Base-by-base conservation (phyloP, 2,888 invertebrate genomes). In the Dynastes hyllus region DNA sequence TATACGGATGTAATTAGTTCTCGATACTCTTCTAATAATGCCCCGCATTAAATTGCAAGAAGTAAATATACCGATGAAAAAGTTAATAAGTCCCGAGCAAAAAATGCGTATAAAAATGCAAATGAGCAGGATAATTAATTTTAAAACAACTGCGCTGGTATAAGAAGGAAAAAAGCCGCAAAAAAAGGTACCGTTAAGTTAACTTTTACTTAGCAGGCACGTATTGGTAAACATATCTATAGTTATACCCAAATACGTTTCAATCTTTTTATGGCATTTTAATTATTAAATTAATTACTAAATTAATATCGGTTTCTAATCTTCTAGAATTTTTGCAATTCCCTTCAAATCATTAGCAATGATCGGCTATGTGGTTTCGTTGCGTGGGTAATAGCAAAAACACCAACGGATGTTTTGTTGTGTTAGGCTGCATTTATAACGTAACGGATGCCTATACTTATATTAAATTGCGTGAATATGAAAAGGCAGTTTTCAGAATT, bases 51-150 rank as follows among this genome's bases (percentile, higher is more conserved):
- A 8, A 58, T 16, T 8, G 55, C 16, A 58, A 22, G 55, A 58
- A 58, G 22, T 58, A 45, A 8, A 58, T 58, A n/a, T 58, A 8
- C 55, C n/a, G n/a, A 58, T 58, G 11, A 22, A 22, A 58, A 58
- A 58, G 16, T 58, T 58, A 58, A 58, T 22, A 58, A 58, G 55
- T 58, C 5, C 4, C 16, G 1, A 5, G 8, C 16, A 65, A 65
- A 65, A 65, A 65, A 32, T 65, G 13, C 55, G 13, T 13, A 65
- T 29, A 65, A 65, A 65, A 65, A 65, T 65, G 65, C 65, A 65
- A 65, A 65, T 65, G 65, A 65, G 65, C 6, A 37, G 40, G 65
- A 65, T 65, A 65, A 65, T 65, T 65, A 65, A 65, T 65, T 65
- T 65, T 65, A 37, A 65, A 65, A 65, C 65, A 65, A 65, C 65